These are phyloP conservation scores for Diacarnus erythraeanus DNA, from an alignment of 37 sponge, comb jelly and placozoan species.

Conservation along the genomic window DNA sequence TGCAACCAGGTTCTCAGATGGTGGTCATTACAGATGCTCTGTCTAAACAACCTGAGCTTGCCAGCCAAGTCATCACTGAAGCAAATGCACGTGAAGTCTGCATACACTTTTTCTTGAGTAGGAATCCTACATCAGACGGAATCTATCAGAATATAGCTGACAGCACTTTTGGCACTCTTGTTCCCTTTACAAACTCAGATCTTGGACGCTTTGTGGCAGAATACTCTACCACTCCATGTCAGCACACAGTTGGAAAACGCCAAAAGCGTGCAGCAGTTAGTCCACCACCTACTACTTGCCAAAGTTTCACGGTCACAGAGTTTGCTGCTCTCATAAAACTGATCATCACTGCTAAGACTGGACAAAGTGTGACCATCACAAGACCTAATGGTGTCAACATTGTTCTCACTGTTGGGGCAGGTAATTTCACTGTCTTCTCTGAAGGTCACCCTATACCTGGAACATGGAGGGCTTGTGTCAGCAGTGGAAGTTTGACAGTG, in stretches of 20 bases:
- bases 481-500: neutral
- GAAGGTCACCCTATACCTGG: constrained; percentile 8
- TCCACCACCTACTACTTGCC: neutral
- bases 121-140: too few relatives aligned
- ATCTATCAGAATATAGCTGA: neutral
- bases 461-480: neutral
- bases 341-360: neutral
- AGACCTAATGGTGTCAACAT: neutral
- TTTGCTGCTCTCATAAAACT: neutral
- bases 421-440: neutral
- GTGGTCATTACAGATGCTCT: neutral
- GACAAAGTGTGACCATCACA: neutral
- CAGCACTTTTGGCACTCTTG: constrained; percentile 1
- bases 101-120: constrained; percentile 28
- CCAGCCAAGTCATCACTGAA: constrained; percentile 10
- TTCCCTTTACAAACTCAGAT: neutral
- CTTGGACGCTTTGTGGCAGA: neutral
- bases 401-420: neutral
- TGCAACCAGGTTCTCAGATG: neutral
- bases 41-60: neutral
- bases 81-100: constrained; percentile 4
- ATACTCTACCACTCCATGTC: neutral
- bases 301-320: neutral
- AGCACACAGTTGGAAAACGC: too few relatives aligned
- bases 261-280: too few relatives aligned